A percentile compares a stretch with the other conserved stretches of the same genome.
Evolutionary conservation across 2,797 vertebrate species (phyloP).

Genomic region (Limnodromus scolopaceus): DNA sequence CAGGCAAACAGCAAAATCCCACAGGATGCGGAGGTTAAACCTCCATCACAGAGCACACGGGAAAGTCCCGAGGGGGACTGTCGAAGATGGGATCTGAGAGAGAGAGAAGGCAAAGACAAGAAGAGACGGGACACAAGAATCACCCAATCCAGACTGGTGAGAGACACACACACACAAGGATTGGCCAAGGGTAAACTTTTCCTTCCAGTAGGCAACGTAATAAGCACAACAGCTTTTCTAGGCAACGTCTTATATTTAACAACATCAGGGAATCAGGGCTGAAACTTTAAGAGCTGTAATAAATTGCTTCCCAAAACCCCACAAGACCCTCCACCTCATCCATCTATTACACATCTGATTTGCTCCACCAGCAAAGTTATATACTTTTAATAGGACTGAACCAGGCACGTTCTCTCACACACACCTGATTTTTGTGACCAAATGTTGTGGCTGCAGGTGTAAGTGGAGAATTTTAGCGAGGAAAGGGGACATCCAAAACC

Average conservation of each 20-base stretch:
- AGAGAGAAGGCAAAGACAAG: background rate
- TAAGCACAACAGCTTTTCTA: background rate
- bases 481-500: background rate
- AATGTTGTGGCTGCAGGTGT: fast-evolving
- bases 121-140: fast-evolving
- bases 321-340: background rate
- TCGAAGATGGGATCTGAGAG: background rate
- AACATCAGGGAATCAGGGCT: background rate
- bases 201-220: background rate
- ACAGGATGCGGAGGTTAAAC: too few relatives aligned
- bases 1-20: background rate
- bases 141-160: background rate
- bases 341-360: background rate
- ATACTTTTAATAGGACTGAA: background rate
- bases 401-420: background rate
- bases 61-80: fast-evolving
- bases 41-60: fast-evolving
- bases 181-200: background rate
- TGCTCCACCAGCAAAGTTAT: background rate
- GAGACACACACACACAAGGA: background rate
- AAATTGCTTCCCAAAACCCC: background rate
- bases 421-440: background rate
- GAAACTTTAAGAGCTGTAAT: background rate
- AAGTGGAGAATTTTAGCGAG: background rate
- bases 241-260: background rate